phyloP scores from a whole-genome alignment of 1,140 invertebrate genomes.

The Drosophila sucinea region DNA sequence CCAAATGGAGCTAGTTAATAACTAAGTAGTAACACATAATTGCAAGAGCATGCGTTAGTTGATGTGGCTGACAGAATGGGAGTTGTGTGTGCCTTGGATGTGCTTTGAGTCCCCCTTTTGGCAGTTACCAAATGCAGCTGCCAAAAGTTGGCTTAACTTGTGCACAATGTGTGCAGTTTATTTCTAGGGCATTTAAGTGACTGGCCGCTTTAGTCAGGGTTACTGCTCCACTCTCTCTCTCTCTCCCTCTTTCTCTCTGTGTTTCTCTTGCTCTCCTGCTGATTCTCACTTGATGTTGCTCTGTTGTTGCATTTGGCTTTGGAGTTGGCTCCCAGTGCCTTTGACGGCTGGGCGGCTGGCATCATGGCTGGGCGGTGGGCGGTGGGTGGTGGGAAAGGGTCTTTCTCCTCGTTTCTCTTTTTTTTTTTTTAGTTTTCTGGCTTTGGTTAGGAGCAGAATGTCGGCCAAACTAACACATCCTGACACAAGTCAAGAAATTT shows the following conservation, averaged over 20 bases:
- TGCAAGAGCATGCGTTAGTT: conserved; percentile 40
- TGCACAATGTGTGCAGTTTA: conserved; percentile 74
- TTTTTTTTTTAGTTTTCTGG: conserved; percentile 13
- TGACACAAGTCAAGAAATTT: conserved; percentile 80
- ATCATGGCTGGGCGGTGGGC: too few species aligned
- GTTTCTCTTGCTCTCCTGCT: neutral
- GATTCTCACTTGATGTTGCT: conserved; percentile 9
- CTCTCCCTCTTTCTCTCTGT: neutral
- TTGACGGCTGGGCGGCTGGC: conserved; percentile 45
- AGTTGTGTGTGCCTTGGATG: neutral
- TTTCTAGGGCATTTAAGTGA: conserved; percentile 71
- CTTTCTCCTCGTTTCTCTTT: conserved; percentile 29
- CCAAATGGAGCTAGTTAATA: neutral
- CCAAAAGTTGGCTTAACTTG: conserved; percentile 61
- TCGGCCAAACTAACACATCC: conserved; percentile 73
- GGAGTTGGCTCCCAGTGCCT: conserved; percentile 25
- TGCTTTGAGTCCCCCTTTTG: conserved; percentile 23
- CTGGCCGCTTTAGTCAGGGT: conserved; percentile 62
- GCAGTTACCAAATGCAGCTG: conserved; percentile 61
- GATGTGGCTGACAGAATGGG: conserved; percentile 10
- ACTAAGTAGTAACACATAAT: neutral
- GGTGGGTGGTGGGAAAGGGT: conserved; percentile 34
- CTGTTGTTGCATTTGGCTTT: conserved; percentile 12
- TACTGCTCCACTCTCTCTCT: neutral
- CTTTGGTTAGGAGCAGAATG: conserved; percentile 62